Evolutionary conservation across 2,888 invertebrate genomes (phyloP).

Genomic region (Drosophila sordidapex): DNA sequence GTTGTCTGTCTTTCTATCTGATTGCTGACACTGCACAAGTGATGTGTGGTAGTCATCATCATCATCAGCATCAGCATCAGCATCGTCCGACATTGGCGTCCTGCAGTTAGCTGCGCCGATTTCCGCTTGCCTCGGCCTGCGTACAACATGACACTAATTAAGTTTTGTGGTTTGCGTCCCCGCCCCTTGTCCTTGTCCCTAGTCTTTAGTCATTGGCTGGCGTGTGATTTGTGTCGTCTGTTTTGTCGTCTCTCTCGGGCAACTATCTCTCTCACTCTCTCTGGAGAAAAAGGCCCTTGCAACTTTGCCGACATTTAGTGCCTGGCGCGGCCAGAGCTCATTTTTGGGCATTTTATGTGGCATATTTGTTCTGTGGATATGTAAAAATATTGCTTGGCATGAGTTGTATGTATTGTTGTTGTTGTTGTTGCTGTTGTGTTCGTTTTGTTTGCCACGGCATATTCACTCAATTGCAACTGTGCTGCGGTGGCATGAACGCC

Average conservation of each 20-base stretch:
- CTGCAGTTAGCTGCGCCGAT: slow-evolving; percentile 70
- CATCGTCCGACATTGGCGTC: slow-evolving; percentile 59
- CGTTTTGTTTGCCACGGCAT: slow-evolving; percentile 42
- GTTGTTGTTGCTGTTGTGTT: slow-evolving; percentile 15
- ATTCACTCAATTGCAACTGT: slow-evolving; percentile 79
- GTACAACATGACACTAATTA: slow-evolving; percentile 82
- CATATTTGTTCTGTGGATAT: slow-evolving; percentile 76
- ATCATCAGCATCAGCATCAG: background rate
- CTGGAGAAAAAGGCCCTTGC: slow-evolving; percentile 42
- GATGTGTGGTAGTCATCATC: slow-evolving; percentile 56
- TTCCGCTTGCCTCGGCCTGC: slow-evolving; percentile 69
- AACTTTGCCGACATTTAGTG: slow-evolving; percentile 70
- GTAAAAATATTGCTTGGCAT: slow-evolving; percentile 52
- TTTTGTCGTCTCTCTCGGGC: slow-evolving; percentile 6
- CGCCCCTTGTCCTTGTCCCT: background rate
- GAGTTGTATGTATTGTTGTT: slow-evolving; percentile 10
- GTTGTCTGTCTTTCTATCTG: background rate
- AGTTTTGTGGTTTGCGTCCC: slow-evolving; percentile 72
- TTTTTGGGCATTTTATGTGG: slow-evolving; percentile 57
- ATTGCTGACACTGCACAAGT: slow-evolving; percentile 59
- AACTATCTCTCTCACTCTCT: background rate
- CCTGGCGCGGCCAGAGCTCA: slow-evolving; percentile 10
- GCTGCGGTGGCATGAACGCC: slow-evolving; percentile 49
- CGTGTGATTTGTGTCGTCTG: slow-evolving; percentile 74
- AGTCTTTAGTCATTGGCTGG: slow-evolving; percentile 47